A percentile compares a stretch with the other conserved stretches of the same genome.
Evolutionary conservation across 64 coral and sea anemone species (phyloP).

Genomic region (Orbicella faveolata): DNA sequence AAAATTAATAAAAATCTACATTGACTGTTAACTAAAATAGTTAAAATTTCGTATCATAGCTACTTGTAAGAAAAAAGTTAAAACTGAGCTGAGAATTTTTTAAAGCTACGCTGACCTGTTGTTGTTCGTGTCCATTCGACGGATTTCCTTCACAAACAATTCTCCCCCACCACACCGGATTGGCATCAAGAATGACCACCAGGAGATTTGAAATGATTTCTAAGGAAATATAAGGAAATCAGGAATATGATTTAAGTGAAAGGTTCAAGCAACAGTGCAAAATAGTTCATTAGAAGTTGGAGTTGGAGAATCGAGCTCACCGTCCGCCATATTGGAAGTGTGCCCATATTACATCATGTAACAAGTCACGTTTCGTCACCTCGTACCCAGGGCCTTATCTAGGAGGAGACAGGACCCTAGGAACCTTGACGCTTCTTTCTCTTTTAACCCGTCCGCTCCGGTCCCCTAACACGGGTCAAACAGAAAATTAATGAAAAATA

Average conservation of each 20-base stretch:
- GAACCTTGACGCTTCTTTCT: no score
- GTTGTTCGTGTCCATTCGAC: neutral
- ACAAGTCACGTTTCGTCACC: neutral
- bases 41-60: neutral
- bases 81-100: no score
- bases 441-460: no score
- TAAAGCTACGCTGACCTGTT: neutral
- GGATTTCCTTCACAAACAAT: constrained; percentile 43
- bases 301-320: constrained; percentile 1
- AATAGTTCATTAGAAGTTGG: neutral
- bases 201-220: constrained; percentile 74
- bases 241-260: neutral
- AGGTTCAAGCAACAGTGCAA: neutral
- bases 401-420: no score
- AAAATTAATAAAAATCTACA: neutral
- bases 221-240: constrained; percentile 34
- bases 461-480: no score
- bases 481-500: no score
- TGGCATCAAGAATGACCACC: constrained; percentile 88
- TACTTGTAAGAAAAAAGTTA: neutral
- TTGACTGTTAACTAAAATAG: neutral
- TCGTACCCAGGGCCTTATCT: no score
- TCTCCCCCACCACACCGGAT: constrained; percentile 85
- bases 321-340: constrained; percentile 80
- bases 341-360: neutral